Evolutionary conservation across 2,888 invertebrate species (phyloP).

Genomic region (Creontiades dilutus): DNA sequence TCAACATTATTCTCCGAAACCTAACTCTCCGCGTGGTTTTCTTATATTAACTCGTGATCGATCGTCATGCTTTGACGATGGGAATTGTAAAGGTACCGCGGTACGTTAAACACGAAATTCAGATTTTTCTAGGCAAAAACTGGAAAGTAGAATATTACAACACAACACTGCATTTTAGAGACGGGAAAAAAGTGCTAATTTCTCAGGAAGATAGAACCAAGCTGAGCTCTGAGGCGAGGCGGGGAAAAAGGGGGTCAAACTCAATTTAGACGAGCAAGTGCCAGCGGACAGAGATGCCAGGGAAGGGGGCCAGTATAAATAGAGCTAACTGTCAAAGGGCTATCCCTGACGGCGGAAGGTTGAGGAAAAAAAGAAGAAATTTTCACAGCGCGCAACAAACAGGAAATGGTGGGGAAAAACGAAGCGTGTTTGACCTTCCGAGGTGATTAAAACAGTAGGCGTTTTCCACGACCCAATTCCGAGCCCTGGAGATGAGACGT

Average conservation of each 20-base stretch:
- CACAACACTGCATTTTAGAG: not conserved
- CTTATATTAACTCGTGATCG: too few species aligned
- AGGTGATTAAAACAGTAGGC: conserved; percentile 25
- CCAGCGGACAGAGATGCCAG: conserved; percentile 7
- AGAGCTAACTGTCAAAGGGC: conserved; percentile 13
- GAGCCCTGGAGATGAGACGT: not conserved
- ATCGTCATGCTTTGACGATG: too few species aligned
- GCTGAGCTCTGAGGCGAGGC: not conserved
- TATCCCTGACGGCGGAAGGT: not conserved
- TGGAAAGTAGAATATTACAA: not conserved
- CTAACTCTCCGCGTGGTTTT: too few species aligned
- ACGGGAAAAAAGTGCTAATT: not conserved
- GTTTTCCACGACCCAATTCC: not conserved
- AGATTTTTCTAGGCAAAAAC: not conserved
- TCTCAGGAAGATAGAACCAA: conserved; percentile 1
- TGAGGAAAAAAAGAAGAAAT: not conserved
- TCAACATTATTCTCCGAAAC: too few species aligned
- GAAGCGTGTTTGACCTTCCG: conserved; percentile 20
- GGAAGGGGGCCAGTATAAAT: not conserved
- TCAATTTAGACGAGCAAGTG: conserved; percentile 13
- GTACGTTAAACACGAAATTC: too few species aligned
- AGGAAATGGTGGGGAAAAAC: conserved; percentile 9
- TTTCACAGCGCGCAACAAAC: not conserved
- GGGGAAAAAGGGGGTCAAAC: not conserved
- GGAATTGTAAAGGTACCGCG: too few species aligned